A percentile compares a stretch with the other conserved stretches of the same genome.
These are phyloP conservation scores for Eptesicus fuscus DNA, from an alignment of 2,113 vertebrate genomes.

Conservation along the genomic window DNA sequence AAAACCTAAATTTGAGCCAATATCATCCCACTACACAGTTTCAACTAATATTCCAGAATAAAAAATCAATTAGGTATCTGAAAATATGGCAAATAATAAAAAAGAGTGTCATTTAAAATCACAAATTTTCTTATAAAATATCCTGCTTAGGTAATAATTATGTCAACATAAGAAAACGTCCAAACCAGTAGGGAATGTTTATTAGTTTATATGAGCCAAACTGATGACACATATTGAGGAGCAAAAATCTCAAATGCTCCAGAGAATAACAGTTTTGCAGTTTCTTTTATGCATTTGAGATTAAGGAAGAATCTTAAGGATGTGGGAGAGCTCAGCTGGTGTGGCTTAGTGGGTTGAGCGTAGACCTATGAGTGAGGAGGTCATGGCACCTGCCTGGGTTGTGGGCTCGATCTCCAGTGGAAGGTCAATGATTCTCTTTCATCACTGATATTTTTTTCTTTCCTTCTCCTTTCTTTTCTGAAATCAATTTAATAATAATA, in stretches of 20 bases:
- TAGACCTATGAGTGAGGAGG: no score
- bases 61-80: neutral
- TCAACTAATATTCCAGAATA: neutral
- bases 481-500: no score
- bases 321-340: no score
- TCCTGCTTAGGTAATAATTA: neutral
- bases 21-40: neutral
- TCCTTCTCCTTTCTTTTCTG: no score
- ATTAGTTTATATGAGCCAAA: neutral
- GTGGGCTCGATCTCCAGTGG: no score
- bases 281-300: neutral
- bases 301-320: neutral
- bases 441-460: no score
- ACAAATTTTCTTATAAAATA: neutral
- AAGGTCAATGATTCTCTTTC: no score
- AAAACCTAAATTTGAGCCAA: constrained; percentile 7
- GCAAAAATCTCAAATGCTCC: neutral
- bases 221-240: neutral
- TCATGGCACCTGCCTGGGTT: no score
- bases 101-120: neutral
- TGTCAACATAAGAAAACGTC: no score
- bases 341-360: no score
- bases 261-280: neutral
- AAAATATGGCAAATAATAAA: neutral
- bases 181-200: no score